Evolutionary conservation across 2,888 invertebrate genomes (phyloP).

Genomic region (Netelia virgata): DNA sequence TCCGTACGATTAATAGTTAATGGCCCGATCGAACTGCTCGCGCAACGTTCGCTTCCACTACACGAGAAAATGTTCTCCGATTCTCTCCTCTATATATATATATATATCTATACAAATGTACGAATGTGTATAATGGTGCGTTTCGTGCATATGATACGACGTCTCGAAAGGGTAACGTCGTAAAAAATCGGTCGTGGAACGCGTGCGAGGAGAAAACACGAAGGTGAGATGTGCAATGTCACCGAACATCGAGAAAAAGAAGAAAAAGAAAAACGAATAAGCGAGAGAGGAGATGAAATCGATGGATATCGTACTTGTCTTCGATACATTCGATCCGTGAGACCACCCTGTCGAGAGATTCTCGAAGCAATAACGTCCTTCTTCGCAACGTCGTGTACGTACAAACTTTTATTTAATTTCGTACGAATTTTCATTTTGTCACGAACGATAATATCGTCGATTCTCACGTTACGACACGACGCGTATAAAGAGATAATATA

Average conservation of each 20-base stretch:
- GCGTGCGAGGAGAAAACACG: conserved; percentile 14
- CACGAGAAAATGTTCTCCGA: conserved; percentile 28
- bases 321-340: conserved; percentile 29
- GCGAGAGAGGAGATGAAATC: conserved; percentile 37
- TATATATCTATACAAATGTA: conserved; percentile 2
- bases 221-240: conserved; percentile 3
- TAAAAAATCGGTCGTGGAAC: conserved; percentile 24
- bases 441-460: background rate
- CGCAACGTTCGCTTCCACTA: conserved; percentile 2
- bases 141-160: conserved; percentile 40
- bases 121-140: conserved; percentile 2
- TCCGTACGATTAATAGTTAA: conserved; percentile 81
- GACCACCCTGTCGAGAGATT: conserved; percentile 54
- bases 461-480: no score
- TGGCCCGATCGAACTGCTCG: conserved; percentile 67
- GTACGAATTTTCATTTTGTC: conserved; percentile 16
- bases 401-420: conserved; percentile 4
- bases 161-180: conserved; percentile 57
- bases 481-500: no score
- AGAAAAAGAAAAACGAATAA: conserved; percentile 8
- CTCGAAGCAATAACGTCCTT: conserved; percentile 15
- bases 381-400: background rate
- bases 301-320: conserved; percentile 8
- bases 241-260: background rate
- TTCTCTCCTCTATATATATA: conserved; percentile 14